These are phyloP conservation scores for Sigmodon hispidus DNA, from an alignment of 2,113 vertebrate species.

Conservation along the genomic window DNA sequence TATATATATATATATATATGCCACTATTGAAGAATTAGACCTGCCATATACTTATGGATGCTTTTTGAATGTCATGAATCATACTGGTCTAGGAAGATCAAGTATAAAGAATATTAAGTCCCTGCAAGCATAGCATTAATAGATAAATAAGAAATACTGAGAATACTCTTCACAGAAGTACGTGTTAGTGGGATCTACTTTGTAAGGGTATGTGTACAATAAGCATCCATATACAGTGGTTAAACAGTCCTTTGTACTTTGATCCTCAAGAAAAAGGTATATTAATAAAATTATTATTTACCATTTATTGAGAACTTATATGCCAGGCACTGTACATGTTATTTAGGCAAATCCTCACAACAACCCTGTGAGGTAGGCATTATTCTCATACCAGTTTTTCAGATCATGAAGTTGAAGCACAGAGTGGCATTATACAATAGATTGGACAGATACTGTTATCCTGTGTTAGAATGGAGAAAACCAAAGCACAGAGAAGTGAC, in stretches of 20 bases:
- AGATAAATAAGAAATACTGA: background rate
- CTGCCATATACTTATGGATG: background rate
- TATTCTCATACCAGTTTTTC: constrained; percentile 60
- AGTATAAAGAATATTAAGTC: background rate
- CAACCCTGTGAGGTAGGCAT: constrained; percentile 80
- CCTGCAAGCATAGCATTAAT: background rate
- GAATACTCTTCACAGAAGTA: background rate
- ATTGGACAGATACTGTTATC: constrained; percentile 27
- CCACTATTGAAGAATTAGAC: background rate
- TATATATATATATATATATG: too few relatives aligned
- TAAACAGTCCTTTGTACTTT: constrained; percentile 52
- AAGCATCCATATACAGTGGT: constrained; percentile 42
- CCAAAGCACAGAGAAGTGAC: constrained; percentile 34
- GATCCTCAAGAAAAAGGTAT: constrained; percentile 71
- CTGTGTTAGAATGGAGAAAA: constrained; percentile 50
- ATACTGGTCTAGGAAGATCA: background rate
- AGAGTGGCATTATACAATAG: constrained; percentile 48
- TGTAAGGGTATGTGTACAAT: background rate
- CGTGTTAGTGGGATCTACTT: constrained; percentile 32
- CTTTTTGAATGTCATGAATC: constrained; percentile 44
- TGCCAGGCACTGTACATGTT: constrained; percentile 75
- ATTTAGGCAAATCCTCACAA: constrained; percentile 75
- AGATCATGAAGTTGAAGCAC: constrained; percentile 57
- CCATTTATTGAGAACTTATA: constrained; percentile 76
- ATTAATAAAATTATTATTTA: constrained; percentile 70